Evolutionary conservation across 92 coral and sea anemone genomes (phyloP), one percentile per base, ranked within the genome.

Genomic region (Palythoa grandiflora): DNA sequence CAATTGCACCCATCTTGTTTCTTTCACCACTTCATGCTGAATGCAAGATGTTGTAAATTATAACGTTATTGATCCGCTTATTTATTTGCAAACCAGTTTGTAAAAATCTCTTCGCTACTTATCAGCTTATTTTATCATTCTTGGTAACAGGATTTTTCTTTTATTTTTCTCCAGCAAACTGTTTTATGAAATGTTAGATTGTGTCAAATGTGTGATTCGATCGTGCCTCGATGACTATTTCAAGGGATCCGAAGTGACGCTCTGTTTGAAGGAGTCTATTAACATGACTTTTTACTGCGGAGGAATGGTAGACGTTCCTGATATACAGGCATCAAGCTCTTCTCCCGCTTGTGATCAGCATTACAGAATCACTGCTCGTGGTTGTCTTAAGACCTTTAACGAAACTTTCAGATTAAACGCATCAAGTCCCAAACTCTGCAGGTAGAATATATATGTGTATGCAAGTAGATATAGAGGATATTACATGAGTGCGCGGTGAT

Each of bases 171-270:
- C 15, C 19, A 88, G 93, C 73, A 37, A 53, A 9, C 88, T 75
- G 63, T 88, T 87, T 68, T 20, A 15, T 38, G 54, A 17, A 68
- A 91, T 91, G 93, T 84, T 83, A 60, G 91, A 91, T n/a, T 91
- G 93, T 35, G 80, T 91, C 38, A 89, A 83, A 15, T 88, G 93
- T 57, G 90, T 91, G 77, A 87, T 91, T 21, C 91, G 91, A 39
- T 88, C 91, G 17, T 91, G 93, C 19, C 86, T 91, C 20, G 48
- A 57, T 77, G 79, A 57, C 48, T 57, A 88, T 75, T 76, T 57
- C 48, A 28, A 80, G 7, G 87, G 88, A 3, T n/a, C 75, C 1
- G 91, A 76, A 20, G 57, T 88, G 17, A 13, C 77, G 44, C 16
- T 78, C 11, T 89, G 84, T 57, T 51, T 88, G 54, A 84, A 91